Evolutionary conservation across 2,888 invertebrate genomes (phyloP), one percentile per base, ranked within the genome.

Genomic region (Cantharis rustica): DNA sequence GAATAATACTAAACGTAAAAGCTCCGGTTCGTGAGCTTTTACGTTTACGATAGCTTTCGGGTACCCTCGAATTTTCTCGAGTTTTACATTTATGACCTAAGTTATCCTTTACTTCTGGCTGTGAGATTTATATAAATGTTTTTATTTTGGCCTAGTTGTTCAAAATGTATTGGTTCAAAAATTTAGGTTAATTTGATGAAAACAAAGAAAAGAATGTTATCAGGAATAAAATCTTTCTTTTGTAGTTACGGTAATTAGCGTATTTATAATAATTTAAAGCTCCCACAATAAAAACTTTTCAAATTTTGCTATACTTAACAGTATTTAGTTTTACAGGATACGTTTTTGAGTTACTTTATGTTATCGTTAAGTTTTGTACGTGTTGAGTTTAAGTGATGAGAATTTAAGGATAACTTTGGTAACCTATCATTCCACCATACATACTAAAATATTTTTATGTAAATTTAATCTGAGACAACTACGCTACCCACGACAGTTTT

Each of bases 11-110:
- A 79, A 80, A 78, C 80, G 77, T 75, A 75, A 75, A 31, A 79
- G 79, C 80, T 79, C 75, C 69, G 69, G 73, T 72, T 75, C 69
- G 79, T 77, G 79, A 76, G 80, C 80, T 80, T 80, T 80, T 77
- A 75, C 77, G 75, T 73, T 73, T 74, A 77, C 75, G 72, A 74
- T 61, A 76, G 78, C 78, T 76, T 61, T 80, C 79, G 79, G 77
- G 17, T 15, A 61, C 26, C 61, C 20, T 79, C 79, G 79, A 71
- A 63, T 31, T 16, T 63, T 31, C 69, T 79, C 80, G 76, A 71
- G 71, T 68, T 61, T 15, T 71, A 73, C 73, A 77, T 77, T 74
- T 74, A 74, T 73, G 66, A 73, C 69, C 69, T 66, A 73, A 73
- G 73, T 73, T 63, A 68, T 61, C 73, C 62, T 69, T 73, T 71